These are phyloP conservation scores for Archilochus colubris DNA, from an alignment of 2,113 vertebrate genomes.

Conservation along the genomic window DNA sequence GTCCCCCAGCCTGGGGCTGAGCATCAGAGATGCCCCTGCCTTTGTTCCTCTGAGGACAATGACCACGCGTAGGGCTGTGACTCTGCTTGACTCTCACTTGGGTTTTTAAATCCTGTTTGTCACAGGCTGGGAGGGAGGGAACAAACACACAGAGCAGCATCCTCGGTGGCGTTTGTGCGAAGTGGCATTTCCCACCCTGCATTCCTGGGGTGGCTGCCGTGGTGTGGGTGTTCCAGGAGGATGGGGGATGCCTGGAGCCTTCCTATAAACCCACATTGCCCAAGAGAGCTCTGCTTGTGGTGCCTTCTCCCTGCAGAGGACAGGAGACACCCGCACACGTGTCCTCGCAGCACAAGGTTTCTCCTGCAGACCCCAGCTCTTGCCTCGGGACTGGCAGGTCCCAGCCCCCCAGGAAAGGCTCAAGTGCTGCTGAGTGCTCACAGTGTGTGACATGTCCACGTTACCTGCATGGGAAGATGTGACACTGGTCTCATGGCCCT, in stretches of 20 bases:
- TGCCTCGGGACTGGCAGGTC: not conserved
- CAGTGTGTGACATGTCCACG: accelerated
- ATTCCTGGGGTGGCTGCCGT: not conserved
- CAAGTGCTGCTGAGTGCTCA: not conserved
- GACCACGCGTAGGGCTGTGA: accelerated
- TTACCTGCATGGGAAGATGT: accelerated
- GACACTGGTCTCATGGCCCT: not conserved
- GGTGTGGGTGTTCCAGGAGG: not conserved
- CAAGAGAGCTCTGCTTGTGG: not conserved
- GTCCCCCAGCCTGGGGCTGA: not conserved
- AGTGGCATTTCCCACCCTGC: not conserved
- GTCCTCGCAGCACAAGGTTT: not conserved
- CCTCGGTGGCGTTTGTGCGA: accelerated
- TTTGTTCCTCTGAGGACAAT: accelerated
- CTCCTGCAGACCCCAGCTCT: not conserved
- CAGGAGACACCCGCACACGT: accelerated
- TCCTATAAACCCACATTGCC: not conserved
- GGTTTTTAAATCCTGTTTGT: not conserved
- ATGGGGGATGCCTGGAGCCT: not conserved
- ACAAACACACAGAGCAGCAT: not conserved
- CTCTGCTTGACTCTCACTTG: not conserved
- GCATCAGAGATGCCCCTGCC: accelerated
- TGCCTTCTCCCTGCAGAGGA: not conserved
- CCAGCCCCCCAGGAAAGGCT: not conserved
- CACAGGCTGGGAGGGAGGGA: not conserved